Evolutionary conservation across 2,888 invertebrate species (phyloP).

Genomic region (Cheilosia impressa): DNA sequence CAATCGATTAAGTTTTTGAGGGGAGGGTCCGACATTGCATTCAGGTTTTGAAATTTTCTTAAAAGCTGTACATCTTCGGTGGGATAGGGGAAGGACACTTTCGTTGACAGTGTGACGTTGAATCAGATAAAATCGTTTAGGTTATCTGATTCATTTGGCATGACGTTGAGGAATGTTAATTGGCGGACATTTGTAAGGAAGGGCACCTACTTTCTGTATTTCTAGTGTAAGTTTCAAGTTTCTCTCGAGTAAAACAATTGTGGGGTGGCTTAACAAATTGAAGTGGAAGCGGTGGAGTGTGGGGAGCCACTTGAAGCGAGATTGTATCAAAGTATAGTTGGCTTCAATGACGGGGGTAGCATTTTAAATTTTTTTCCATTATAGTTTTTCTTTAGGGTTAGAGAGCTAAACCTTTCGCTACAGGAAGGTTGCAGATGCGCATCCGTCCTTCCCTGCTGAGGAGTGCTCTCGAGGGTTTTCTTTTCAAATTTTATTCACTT

Average conservation of each 20-base stretch:
- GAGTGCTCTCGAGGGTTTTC: too few relatives aligned
- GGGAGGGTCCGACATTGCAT: conserved; percentile 12
- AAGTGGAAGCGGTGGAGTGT: not conserved
- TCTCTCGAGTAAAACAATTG: not conserved
- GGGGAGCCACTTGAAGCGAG: not conserved
- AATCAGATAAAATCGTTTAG: conserved; percentile 38
- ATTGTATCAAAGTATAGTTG: not conserved
- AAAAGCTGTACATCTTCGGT: conserved; percentile 16
- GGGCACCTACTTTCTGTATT: not conserved
- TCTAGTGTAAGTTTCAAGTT: not conserved
- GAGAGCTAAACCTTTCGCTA: too few relatives aligned
- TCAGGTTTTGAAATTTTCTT: conserved; percentile 42
- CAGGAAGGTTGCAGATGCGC: too few relatives aligned
- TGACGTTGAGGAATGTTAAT: conserved; percentile 61
- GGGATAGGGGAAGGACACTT: not conserved
- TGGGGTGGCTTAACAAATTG: conserved; percentile 2
- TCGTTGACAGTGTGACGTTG: conserved; percentile 25
- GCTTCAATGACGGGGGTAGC: not conserved
- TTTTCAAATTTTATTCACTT: too few relatives aligned
- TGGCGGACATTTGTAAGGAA: conserved; percentile 18
- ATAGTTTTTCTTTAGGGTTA: too few relatives aligned
- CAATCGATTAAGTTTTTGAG: conserved; percentile 64
- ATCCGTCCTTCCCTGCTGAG: too few relatives aligned
- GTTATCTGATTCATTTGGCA: conserved; percentile 63
- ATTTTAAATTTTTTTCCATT: too few relatives aligned